These are phyloP conservation scores for Sitta europaea DNA, from an alignment of 2,113 vertebrate species.

Conservation along the genomic window DNA sequence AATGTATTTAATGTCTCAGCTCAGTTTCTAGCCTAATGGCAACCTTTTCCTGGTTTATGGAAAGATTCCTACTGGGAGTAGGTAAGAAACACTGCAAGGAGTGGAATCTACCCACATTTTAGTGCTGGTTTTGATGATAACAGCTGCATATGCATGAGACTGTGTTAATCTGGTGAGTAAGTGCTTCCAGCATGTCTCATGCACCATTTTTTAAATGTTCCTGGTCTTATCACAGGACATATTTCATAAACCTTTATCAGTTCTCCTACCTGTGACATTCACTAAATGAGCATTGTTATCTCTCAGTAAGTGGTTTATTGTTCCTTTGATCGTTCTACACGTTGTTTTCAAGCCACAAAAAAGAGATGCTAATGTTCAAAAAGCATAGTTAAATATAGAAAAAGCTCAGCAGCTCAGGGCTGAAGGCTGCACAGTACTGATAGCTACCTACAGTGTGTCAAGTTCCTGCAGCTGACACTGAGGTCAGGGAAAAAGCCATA, in stretches of 20 bases:
- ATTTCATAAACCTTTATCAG: neutral
- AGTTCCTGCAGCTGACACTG: neutral
- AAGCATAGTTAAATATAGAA: neutral
- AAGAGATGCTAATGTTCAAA: neutral
- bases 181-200: neutral
- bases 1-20: neutral
- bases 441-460: neutral
- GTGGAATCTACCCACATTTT: neutral
- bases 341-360: neutral
- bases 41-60: neutral
- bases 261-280: slow-evolving; percentile 10
- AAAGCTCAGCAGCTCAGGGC: neutral
- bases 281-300: neutral
- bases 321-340: neutral
- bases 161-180: neutral
- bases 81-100: neutral
- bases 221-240: neutral
- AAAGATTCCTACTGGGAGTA: neutral
- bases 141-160: neutral
- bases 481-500: neutral
- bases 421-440: neutral
- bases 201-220: neutral
- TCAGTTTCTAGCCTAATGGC: neutral
- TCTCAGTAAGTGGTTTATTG: neutral
- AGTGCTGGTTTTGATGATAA: neutral